Conservation (phyloP, 2,888 invertebrate genomes). For the Perithous albicinctus region DNA sequence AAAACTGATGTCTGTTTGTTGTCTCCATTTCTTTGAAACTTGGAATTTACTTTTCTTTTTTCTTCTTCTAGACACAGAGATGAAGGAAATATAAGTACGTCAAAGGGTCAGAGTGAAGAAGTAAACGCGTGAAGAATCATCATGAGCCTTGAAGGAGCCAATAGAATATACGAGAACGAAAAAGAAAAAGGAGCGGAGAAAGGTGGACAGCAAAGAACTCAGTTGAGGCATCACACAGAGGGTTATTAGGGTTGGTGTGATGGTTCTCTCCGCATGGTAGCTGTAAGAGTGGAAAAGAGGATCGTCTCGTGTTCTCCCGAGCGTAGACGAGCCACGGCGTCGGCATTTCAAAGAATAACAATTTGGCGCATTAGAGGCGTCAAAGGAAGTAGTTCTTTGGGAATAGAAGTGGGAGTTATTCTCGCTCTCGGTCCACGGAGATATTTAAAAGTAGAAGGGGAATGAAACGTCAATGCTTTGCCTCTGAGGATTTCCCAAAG, state of each 20-base stretch:
- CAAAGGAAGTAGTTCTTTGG: constrained; percentile 75
- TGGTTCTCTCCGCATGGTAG: not conserved
- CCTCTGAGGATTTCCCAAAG: constrained; percentile 56
- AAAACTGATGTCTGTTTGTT: not conserved
- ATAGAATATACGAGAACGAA: constrained; percentile 3
- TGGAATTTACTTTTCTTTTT: constrained; percentile 21
- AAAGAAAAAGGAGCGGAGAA: constrained; percentile 10
- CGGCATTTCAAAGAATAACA: constrained; percentile 79
- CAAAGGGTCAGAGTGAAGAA: constrained; percentile 45
- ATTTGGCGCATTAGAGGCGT: constrained; percentile 80
- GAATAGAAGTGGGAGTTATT: constrained; percentile 29
- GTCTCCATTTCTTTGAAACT: constrained; percentile 32
- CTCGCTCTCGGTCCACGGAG: constrained; percentile 39
- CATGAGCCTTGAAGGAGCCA: constrained; percentile 17
- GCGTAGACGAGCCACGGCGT: constrained; percentile 39
- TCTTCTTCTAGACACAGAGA: constrained; percentile 30
- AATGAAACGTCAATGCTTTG: constrained; percentile 29
- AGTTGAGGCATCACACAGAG: constrained; percentile 45
- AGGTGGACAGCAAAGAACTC: constrained; percentile 31
- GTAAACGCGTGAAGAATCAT: constrained; percentile 33
- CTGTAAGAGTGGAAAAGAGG: constrained; percentile 37
- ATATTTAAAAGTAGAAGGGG: constrained; percentile 56
- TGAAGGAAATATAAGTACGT: constrained; percentile 58
- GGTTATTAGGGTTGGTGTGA: constrained; percentile 17
- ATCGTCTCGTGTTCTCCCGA: constrained; percentile 41